A percentile compares a stretch with the other conserved stretches of the same genome.
Conservation (phyloP, 2,113 vertebrate species). For the Hippocampus zosterae region DNA sequence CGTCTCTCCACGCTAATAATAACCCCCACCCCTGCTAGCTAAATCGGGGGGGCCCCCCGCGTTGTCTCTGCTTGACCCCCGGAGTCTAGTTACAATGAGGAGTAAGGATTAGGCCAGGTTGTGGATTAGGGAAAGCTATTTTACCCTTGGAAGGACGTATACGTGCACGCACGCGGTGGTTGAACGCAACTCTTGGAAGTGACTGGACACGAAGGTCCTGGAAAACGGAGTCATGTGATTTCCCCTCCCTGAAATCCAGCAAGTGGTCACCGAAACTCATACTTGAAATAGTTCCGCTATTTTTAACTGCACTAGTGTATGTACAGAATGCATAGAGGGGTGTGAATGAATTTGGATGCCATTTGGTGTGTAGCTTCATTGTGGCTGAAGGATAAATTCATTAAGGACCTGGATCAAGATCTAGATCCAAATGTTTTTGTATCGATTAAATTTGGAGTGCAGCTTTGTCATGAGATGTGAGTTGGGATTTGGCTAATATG, state of each 20-base stretch:
- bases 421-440: background rate
- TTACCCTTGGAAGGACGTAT: conserved; percentile 22
- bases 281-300: background rate
- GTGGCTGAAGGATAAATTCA: background rate
- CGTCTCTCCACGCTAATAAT: conserved; percentile 58
- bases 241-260: conserved; percentile 7
- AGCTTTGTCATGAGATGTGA: background rate
- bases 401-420: background rate
- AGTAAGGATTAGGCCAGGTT: conserved; percentile 41
- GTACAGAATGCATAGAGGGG: background rate
- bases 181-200: conserved; percentile 6
- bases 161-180: conserved; percentile 24
- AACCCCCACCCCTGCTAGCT: conserved; percentile 32
- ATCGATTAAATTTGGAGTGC: background rate
- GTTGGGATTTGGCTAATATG: background rate
- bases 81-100: conserved; percentile 55
- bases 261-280: background rate
- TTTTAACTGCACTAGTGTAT: background rate
- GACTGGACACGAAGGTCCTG: background rate
- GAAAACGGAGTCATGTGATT: conserved; percentile 9
- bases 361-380: background rate
- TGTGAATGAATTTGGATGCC: background rate
- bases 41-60: conserved; percentile 32
- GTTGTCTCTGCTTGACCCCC: conserved; percentile 35
- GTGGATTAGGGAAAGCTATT: conserved; percentile 37